These are phyloP conservation scores for Aporrectodea caliginosa DNA, from an alignment of 1,140 invertebrate genomes.

Conservation along the genomic window DNA sequence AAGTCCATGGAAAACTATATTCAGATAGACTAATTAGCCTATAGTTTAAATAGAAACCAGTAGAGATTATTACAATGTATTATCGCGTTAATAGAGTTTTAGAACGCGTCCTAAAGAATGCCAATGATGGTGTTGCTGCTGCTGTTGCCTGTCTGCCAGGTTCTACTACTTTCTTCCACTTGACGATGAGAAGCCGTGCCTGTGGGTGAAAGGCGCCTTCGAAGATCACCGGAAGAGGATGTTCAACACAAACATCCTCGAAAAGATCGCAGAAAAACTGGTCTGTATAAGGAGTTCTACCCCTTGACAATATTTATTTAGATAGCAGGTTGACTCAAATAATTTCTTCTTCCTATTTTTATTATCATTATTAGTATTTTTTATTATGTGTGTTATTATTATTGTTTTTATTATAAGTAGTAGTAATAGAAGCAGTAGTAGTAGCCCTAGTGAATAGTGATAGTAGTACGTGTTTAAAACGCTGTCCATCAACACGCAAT, in stretches of 20 bases:
- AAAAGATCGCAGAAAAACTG: conserved; percentile 72
- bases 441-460: no score
- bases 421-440: no score
- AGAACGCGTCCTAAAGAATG: no score
- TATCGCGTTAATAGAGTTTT: no score
- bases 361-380: not conserved
- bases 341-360: not conserved
- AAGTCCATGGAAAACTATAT: no score
- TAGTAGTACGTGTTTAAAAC: no score
- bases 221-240: conserved; percentile 76
- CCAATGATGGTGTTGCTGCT: no score
- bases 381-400: not conserved
- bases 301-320: not conserved
- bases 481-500: no score
- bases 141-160: no score
- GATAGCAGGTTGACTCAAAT: not conserved
- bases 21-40: no score
- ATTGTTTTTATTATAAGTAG: not conserved
- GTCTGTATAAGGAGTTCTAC: conserved; percentile 54
- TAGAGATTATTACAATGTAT: no score
- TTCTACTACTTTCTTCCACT: conserved; percentile 68
- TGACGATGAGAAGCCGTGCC: conserved; percentile 80
- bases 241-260: conserved; percentile 82
- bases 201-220: conserved; percentile 74
- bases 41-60: no score